Evolutionary conservation across 1,140 invertebrate genomes (phyloP).

Genomic region (Eupristina koningsbergeri): DNA sequence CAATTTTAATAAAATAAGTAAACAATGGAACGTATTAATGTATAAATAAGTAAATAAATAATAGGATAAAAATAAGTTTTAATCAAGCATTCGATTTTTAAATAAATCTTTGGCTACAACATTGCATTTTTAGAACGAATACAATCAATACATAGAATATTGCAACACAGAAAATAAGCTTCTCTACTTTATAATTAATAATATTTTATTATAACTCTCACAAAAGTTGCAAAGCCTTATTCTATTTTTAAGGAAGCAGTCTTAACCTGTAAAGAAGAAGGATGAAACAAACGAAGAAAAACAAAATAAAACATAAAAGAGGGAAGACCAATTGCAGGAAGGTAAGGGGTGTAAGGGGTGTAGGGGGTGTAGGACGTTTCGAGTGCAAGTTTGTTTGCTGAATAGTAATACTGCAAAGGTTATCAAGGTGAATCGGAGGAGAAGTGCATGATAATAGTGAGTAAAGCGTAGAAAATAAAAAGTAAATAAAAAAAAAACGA

Average conservation of each 20-base stretch:
- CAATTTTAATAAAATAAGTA: no score
- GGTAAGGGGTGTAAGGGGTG: background rate
- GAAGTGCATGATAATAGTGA: slow-evolving; percentile 1
- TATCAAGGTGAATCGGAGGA: background rate
- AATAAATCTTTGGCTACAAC: background rate
- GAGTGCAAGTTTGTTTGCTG: background rate
- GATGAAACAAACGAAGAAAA: background rate
- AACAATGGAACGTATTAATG: no score
- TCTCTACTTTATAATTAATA: background rate
- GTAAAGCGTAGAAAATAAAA: background rate
- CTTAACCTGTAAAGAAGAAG: background rate
- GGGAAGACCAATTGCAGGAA: background rate
- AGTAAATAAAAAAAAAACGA: background rate
- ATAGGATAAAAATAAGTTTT: background rate
- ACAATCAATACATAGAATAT: background rate
- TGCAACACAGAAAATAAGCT: background rate
- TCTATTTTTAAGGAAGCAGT: background rate
- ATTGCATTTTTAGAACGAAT: background rate
- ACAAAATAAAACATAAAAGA: background rate
- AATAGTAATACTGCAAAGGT: background rate
- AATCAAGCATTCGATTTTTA: background rate
- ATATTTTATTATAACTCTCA: background rate
- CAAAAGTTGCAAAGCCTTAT: background rate
- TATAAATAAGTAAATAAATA: no score
- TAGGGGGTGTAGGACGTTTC: background rate